Evolutionary conservation across 2,797 vertebrate genomes (phyloP).

Genomic region (Mastacembelus armatus): DNA sequence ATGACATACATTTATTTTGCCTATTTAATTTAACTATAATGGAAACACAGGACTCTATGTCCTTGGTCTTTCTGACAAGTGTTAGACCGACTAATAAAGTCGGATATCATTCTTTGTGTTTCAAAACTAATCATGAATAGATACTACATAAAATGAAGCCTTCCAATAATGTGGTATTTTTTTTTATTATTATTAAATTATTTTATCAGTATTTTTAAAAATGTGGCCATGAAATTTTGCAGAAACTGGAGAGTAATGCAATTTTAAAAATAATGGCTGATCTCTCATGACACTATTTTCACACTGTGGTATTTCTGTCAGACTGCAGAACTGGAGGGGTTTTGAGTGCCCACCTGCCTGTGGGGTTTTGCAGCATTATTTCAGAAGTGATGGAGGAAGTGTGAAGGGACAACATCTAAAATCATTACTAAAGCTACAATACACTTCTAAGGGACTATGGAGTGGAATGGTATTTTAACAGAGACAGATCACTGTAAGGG

Average conservation of each 20-base stretch:
- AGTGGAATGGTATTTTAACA: slow-evolving; percentile 54
- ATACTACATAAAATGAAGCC: not conserved
- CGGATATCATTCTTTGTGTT: not conserved
- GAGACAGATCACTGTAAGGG: slow-evolving; percentile 35
- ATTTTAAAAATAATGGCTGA: slow-evolving; percentile 28
- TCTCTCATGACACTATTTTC: slow-evolving; percentile 36
- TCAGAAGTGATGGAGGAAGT: slow-evolving; percentile 42
- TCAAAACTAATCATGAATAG: not conserved
- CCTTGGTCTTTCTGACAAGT: too few relatives aligned
- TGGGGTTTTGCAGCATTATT: slow-evolving; percentile 48
- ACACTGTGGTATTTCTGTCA: slow-evolving; percentile 55
- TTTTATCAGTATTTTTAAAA: too few relatives aligned
- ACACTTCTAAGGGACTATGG: slow-evolving; percentile 40
- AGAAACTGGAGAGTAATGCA: slow-evolving; percentile 2
- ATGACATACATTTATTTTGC: not conserved
- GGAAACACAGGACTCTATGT: not conserved
- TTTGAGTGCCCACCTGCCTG: slow-evolving; percentile 45
- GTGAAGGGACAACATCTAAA: slow-evolving; percentile 50
- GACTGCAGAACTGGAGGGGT: slow-evolving; percentile 44
- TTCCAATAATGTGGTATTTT: not conserved
- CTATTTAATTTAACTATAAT: not conserved
- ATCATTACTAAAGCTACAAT: slow-evolving; percentile 63
- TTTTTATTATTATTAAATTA: too few relatives aligned
- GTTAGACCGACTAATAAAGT: too few relatives aligned
- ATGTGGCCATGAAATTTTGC: not conserved